Evolutionary conservation across 1,140 invertebrate species (phyloP).

Genomic region (Aradophagus sp.): DNA sequence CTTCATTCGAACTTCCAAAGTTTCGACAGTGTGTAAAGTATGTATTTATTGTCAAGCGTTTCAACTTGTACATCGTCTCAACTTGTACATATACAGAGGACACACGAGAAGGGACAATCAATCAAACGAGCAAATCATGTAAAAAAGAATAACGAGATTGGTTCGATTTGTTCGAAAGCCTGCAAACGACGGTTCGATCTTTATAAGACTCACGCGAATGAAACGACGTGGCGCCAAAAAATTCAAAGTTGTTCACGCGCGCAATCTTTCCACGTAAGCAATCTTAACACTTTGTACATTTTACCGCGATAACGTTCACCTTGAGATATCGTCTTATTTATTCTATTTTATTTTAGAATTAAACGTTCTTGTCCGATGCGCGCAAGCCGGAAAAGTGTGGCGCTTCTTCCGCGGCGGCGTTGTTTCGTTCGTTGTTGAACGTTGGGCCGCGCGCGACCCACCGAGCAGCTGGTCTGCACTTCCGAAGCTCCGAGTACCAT

Average conservation of each 20-base stretch:
- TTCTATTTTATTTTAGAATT: conserved; percentile 53
- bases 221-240: conserved; percentile 33
- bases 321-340: conserved; percentile 51
- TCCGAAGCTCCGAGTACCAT: conserved; percentile 30
- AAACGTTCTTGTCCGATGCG: conserved; percentile 22
- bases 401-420: conserved; percentile 26
- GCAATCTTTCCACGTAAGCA: conserved; percentile 21
- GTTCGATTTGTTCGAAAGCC: background rate
- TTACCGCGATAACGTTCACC: conserved; percentile 35
- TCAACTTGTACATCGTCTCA: conserved; percentile 28
- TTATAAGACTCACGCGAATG: conserved; percentile 39
- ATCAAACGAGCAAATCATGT: no score
- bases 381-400: conserved; percentile 26
- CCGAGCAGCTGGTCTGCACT: conserved; percentile 74
- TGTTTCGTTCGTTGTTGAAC: conserved; percentile 38
- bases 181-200: conserved; percentile 1
- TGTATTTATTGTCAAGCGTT: conserved; percentile 45
- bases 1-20: conserved; percentile 17
- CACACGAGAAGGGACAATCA: no score
- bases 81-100: no score
- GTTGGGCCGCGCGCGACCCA: conserved; percentile 62
- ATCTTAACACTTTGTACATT: conserved; percentile 46
- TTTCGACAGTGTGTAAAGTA: conserved; percentile 26
- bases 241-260: conserved; percentile 15
- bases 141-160: conserved; percentile 3